These are phyloP conservation scores for Sarcophaga caerulescens DNA, from an alignment of 2,888 invertebrate genomes.

Conservation along the genomic window DNA sequence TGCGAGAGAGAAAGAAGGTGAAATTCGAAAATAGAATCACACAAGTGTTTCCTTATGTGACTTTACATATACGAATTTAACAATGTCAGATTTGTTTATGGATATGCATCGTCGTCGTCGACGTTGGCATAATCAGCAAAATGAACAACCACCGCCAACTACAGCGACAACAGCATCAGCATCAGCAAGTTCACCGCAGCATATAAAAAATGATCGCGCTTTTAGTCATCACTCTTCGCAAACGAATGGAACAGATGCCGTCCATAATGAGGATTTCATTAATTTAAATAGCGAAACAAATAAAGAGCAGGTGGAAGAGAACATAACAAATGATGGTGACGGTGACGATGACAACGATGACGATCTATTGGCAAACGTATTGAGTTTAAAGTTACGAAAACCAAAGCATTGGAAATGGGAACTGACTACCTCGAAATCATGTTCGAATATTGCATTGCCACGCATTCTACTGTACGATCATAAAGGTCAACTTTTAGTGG, in stretches of 20 bases:
- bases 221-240: slow-evolving; percentile 52
- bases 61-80: slow-evolving; percentile 24
- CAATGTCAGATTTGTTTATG: slow-evolving; percentile 75
- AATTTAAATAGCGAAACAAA: slow-evolving; percentile 18
- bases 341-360: slow-evolving; percentile 51
- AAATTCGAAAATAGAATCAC: slow-evolving; percentile 52
- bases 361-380: slow-evolving; percentile 79
- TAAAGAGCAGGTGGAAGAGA: background rate
- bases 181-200: slow-evolving; percentile 47
- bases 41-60: slow-evolving; percentile 64
- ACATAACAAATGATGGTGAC: slow-evolving; percentile 34
- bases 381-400: slow-evolving; percentile 82
- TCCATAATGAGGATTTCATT: slow-evolving; percentile 26
- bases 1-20: background rate
- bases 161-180: slow-evolving; percentile 27
- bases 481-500: slow-evolving; percentile 82
- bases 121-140: slow-evolving; percentile 51
- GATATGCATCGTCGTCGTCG: slow-evolving; percentile 68
- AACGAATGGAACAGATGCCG: slow-evolving; percentile 32
- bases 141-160: slow-evolving; percentile 47
- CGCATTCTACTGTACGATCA: slow-evolving; percentile 83
- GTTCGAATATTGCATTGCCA: slow-evolving; percentile 83
- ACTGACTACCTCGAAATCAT: slow-evolving; percentile 83
- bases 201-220: slow-evolving; percentile 14
- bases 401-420: slow-evolving; percentile 84